Evolutionary conservation across 2,888 invertebrate genomes (phyloP), one percentile per base, ranked within the genome.

Genomic region (Drosophila lacicola): DNA sequence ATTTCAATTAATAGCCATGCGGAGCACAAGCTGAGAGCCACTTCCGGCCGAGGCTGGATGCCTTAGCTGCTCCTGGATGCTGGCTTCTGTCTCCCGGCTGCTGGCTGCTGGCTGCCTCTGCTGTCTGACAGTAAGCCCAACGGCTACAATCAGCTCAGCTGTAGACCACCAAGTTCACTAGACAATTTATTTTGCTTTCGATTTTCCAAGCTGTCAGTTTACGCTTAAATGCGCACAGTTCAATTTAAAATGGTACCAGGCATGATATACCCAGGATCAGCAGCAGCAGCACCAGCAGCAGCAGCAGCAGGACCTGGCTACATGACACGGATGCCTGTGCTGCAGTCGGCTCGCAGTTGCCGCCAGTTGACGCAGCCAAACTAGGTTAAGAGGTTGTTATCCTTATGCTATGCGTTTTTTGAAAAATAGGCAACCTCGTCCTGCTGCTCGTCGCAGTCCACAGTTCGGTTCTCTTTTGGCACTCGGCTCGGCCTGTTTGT

Each of bases 101-200:
- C 29, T 0, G 25, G 8, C 29, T 29, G 37, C 29, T 58, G 11
- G 51, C 47, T 62, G 60, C 44, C 65, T 34, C 56, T 50, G 29
- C 29, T 74, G 83, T 62, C 80, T 69, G 89, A 89, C 89, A 89
- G 85, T 82, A 85, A 89, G 84, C 88, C 89, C 85, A 68, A 53
- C 47, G 88, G 82, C 82, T 88, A 88, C 83, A 86, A 82, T 80
- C 82, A 83, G 82, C 82, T 82, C 84, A 88, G 82, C 82, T 82
- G 87, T 88, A 83, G 81, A 82, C 88, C 80, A 68, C 78, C 89
- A 84, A 84, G 89, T 84, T 84, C 83, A 89, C 89, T 89, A 84
- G 89, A 84, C 83, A 89, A 89, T 86, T 89, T 86, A 86, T 86
- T 86, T 86, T 89, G 85, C 85, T 86, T 86, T 86, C 85, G 89